Conservation (phyloP, 2,113 vertebrate species). For the Excalfactoria chinensis region DNA sequence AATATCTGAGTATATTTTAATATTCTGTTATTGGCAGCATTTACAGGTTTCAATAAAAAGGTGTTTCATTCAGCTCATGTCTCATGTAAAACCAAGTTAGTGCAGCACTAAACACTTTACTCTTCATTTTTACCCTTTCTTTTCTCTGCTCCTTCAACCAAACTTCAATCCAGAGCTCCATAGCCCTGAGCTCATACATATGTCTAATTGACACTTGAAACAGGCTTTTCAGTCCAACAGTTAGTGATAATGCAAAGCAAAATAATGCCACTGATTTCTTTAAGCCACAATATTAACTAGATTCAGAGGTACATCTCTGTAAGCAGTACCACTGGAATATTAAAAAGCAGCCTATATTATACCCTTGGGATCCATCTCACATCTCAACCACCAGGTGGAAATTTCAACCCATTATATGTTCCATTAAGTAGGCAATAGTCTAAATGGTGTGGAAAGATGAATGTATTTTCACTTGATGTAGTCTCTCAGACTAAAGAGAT, state of each 20-base stretch:
- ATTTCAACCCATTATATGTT: conserved; percentile 83
- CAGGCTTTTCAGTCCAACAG: background rate
- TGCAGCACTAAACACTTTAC: background rate
- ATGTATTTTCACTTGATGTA: conserved; percentile 44
- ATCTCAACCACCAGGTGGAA: conserved; percentile 78
- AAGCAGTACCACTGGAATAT: conserved; percentile 59
- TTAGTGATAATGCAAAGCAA: conserved; percentile 27
- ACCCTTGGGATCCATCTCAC: conserved; percentile 61
- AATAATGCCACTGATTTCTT: conserved; percentile 57
- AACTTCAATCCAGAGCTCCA: background rate
- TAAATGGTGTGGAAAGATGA: conserved; percentile 70
- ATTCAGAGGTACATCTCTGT: conserved; percentile 32
- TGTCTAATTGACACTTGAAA: conserved; percentile 33
- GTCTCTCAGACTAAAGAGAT: conserved; percentile 22
- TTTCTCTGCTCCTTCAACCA: background rate
- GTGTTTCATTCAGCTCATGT: background rate
- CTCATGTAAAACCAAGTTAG: background rate
- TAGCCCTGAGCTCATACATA: background rate
- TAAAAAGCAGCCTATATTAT: conserved; percentile 68
- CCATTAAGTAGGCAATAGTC: conserved; percentile 82
- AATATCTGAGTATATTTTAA: background rate
- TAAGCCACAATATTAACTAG: conserved; percentile 63
- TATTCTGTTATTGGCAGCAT: background rate
- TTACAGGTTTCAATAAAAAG: background rate
- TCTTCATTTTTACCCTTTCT: background rate